Evolutionary conservation across 2,113 vertebrate species (phyloP), one percentile per base, ranked within the genome.

Genomic region (Paramormyrops kingsleyae): DNA sequence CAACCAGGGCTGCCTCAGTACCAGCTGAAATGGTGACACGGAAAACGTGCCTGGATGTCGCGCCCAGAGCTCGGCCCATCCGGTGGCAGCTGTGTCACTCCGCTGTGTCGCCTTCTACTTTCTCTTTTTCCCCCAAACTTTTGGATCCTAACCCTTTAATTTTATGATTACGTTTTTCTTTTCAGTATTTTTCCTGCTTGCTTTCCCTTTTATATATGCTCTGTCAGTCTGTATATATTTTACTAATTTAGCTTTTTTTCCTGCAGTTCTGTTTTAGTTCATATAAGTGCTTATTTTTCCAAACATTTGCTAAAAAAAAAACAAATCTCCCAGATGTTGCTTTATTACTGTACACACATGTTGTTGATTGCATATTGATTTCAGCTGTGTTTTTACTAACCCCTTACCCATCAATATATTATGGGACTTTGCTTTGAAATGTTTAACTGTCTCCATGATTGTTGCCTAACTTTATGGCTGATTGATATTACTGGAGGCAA

Each of bases 361-460:
- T 35, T 52, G 85, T 47, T 87, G 85, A 87, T 56, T 52, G 85
- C n/a, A 35, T 87, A 53, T 87, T 53, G 85, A 87, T 87, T 87
- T 87, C 27, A 53, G n/a, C 85, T 87, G 85, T 53, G 50, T 56
- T 86, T 86, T 87, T 47, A 52, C 31, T 56, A 35, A 35, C 46
- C 5, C 27, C 47, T n/a, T 2, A 44, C 47, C 85, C 83, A 86
- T 87, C 50, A 52, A 87, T 87, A 87, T 35, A 31, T 52, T 56
- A 87, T 27, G 46, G 27, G 31, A 52, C 50, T n/a, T 87, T 87
- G 47, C 85, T 87, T 87, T 87, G n/a, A 53, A 87, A 87, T 53
- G 53, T 47, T 53, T n/a, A n/a, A 31, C 85, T 4, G 17, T 87
- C 84, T 52, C 49, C 13, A 19, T 17, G 46, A 87, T 87, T 49